Evolutionary conservation across 2,113 vertebrate species (phyloP).

Genomic region (Lutjanus erythropterus): DNA sequence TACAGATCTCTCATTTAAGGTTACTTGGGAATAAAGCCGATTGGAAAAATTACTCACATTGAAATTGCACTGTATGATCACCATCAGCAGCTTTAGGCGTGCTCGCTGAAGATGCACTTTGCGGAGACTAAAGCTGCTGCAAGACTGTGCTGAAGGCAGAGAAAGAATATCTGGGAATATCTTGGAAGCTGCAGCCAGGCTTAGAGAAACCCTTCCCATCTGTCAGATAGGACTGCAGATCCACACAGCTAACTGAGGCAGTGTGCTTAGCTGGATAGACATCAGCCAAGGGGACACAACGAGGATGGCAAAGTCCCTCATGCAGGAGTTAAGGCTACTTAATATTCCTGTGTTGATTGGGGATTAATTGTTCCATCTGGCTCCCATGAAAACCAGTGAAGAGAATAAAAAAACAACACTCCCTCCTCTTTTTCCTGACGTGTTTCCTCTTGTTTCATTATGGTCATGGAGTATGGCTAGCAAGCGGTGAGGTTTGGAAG

Average conservation of each 20-base stretch:
- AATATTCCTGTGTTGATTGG: slow-evolving; percentile 87
- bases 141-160: slow-evolving; percentile 25
- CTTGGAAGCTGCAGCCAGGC: slow-evolving; percentile 33
- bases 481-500: slow-evolving; percentile 38
- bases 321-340: slow-evolving; percentile 78
- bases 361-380: slow-evolving; percentile 94
- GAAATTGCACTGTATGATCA: neutral
- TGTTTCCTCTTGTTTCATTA: slow-evolving; percentile 72
- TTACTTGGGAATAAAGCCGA: neutral
- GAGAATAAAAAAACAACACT: slow-evolving; percentile 66
- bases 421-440: slow-evolving; percentile 71
- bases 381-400: slow-evolving; percentile 77
- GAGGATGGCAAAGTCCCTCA: slow-evolving; percentile 41
- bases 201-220: slow-evolving; percentile 64
- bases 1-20: too few species aligned
- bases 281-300: slow-evolving; percentile 51
- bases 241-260: slow-evolving; percentile 28
- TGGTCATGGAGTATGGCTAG: slow-evolving; percentile 44
- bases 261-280: slow-evolving; percentile 51
- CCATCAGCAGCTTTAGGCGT: slow-evolving; percentile 4
- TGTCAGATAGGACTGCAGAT: slow-evolving; percentile 61
- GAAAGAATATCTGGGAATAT: slow-evolving; percentile 30
- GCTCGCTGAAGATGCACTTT: slow-evolving; percentile 20
- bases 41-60: neutral
- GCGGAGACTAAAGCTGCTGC: slow-evolving; percentile 16